Conservation (phyloP, 2,113 vertebrate species). For the Brachirus orientalis region DNA sequence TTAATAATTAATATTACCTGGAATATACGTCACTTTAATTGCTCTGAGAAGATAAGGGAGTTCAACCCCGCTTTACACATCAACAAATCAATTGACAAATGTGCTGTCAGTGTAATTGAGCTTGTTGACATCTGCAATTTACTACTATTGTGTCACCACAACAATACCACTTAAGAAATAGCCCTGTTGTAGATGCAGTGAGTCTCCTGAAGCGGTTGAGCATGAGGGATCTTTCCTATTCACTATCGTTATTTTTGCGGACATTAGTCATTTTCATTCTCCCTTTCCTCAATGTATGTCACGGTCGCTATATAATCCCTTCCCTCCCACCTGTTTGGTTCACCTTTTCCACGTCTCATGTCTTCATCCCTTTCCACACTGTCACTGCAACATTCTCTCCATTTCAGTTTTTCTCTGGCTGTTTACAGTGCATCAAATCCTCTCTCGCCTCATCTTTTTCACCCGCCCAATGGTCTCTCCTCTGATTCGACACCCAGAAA, state of each 20-base stretch:
- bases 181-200: neutral
- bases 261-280: slow-evolving; percentile 46
- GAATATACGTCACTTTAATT: slow-evolving; percentile 2
- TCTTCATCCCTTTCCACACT: neutral
- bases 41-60: slow-evolving; percentile 13
- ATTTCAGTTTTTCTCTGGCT: slow-evolving; percentile 25
- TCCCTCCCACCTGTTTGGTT: slow-evolving; percentile 16
- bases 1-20: slow-evolving; percentile 9
- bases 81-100: slow-evolving; percentile 45
- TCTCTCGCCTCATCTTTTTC: slow-evolving; percentile 22
- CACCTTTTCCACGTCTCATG: slow-evolving; percentile 27
- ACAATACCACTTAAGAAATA: slow-evolving; percentile 21
- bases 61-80: slow-evolving; percentile 8
- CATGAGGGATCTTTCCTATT: slow-evolving; percentile 1
- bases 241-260: neutral
- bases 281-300: slow-evolving; percentile 19
- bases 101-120: slow-evolving; percentile 12
- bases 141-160: slow-evolving; percentile 14
- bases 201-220: slow-evolving; percentile 5
- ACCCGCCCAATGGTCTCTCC: slow-evolving; percentile 1
- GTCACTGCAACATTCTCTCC: slow-evolving; percentile 13
- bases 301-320: slow-evolving; percentile 10
- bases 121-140: slow-evolving; percentile 34
- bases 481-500: slow-evolving; percentile 34
- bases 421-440: slow-evolving; percentile 26